Evolutionary conservation across 2,888 invertebrate species (phyloP), one percentile per base, ranked within the genome.

Genomic region (Perithous albicinctus): DNA sequence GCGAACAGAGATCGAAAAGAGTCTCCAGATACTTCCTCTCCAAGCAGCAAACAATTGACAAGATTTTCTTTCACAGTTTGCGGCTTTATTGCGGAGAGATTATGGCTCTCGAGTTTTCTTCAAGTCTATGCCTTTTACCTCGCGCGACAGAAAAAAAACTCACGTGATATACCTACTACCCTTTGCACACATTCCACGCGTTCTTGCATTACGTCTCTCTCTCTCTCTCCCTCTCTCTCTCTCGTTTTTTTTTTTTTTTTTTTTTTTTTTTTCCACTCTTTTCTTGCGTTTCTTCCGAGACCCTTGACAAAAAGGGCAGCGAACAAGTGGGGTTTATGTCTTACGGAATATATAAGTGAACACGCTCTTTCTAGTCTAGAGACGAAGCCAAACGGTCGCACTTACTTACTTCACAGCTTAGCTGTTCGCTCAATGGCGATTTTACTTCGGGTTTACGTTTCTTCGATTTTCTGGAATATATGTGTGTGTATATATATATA

Each of bases 281-380:
- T 10, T 61, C n/a, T 51, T 63, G 2, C 38, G 26, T 38, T 35
- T 51, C 41, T 26, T 7, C 18, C 26, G 8, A 10, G 15, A 59
- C 63, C 38, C 8, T 64, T 18, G 23, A 35, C 20, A 8, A 66
- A 41, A 48, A 56, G 54, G 64, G 38, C 46, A 59, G n/a, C 26
- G 18, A 12, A 15, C 48, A 12, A 35, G 2, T 26, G 43, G 56
- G 43, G 59, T 20, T 61, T 35, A 56, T 18, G 43, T 63, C 72
- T 73, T 69, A 51, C 67, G 48, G 10, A 32, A 46, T n/a, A 35
- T 54, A 54, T 20, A 75, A 76, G 70, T 54, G 84, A 84, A 79
- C 87, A 85, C 87, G 88, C 85, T 88, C 88, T 88, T 90, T 91
- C 91, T 91, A 91, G 91, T 91, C 91, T 89, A 90, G 89, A 89